Base-by-base conservation (phyloP, 2,888 invertebrate genomes). In the Lumbricus terrestris region DNA sequence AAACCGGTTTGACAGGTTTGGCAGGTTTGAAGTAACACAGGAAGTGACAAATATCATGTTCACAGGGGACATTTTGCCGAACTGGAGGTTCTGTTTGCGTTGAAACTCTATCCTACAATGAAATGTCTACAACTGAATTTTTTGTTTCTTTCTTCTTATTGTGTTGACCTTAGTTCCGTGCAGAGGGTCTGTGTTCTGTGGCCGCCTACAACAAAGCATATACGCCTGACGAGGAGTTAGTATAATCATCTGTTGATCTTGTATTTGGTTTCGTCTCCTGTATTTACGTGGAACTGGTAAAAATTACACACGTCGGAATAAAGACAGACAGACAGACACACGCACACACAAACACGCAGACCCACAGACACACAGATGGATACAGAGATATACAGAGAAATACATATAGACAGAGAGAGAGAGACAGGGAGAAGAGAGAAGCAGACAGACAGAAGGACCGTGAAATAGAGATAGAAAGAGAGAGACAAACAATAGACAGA, bases 141-240 rank as follows among this genome's bases (percentile, higher is more conserved):
- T 40, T n/a, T 88, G n/a, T 13, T 42, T 3, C 29, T 33, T 34
- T 2, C 85, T 89, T 89, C 11, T 13, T 23, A 29, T 89, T 2
- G n/a, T n/a, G n/a, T n/a, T n/a, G n/a, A n/a, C 69, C 88, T 16
- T 89, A 92, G 92, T 92, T 92, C 89, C 82, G 90, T 16, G 33
- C 91, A 18, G 92, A 92, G 54, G 92, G 92, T 29, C 34, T 92
- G 54, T 89, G 47, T 83, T 90, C 90, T 20, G 91, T 91, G 4
- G 92, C 91, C 3, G 91, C 92, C 23, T 90, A 85, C 89, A 92
- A 92, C 83, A 82, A 69, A 18, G 92, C 90, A 6, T 92, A 92
- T 82, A 82, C 89, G 2, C 91, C 92, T 3, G 91, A 91, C 47
- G 91, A 91, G 40, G 90, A 85, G 91, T 91, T 83, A 83, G 90